These are phyloP conservation scores for Otocyon megalotis DNA, from an alignment of 2,113 vertebrate species.

Conservation along the genomic window DNA sequence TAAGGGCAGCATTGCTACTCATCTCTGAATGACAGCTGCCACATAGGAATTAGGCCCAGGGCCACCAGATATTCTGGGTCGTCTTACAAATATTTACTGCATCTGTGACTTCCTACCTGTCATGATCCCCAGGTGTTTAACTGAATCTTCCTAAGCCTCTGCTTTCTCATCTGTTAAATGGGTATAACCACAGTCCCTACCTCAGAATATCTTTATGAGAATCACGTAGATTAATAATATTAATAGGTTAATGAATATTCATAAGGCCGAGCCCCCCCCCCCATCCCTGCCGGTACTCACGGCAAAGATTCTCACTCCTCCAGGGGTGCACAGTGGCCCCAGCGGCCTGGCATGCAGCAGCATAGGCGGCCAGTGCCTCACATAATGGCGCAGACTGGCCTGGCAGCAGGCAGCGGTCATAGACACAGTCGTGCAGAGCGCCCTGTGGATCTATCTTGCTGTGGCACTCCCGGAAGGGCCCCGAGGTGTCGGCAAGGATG, in stretches of 20 bases:
- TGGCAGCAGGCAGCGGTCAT: conserved; percentile 85
- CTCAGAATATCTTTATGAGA: not conserved
- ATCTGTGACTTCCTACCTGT: not conserved
- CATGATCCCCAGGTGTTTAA: not conserved
- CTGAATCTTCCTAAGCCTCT: not conserved
- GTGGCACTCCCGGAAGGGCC: conserved; percentile 86
- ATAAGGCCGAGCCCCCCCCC: not conserved
- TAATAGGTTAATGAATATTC: not conserved
- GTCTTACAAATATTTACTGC: not conserved
- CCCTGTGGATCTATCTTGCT: conserved; percentile 81
- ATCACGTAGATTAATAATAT: not conserved
- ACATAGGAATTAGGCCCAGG: not conserved
- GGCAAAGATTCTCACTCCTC: conserved; percentile 86
- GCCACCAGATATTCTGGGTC: not conserved
- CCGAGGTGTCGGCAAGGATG: conserved; percentile 73
- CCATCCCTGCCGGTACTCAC: conserved; percentile 84
- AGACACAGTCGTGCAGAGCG: conserved; percentile 85
- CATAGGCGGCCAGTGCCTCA: conserved; percentile 86
- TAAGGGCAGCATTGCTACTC: not conserved
- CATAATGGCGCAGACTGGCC: conserved; percentile 86
- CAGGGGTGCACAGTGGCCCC: conserved; percentile 86
- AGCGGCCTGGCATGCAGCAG: conserved; percentile 82
- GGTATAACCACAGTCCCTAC: too few species aligned
- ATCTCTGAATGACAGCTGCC: not conserved
- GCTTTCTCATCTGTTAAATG: not conserved